Percentiles rank a stretch among this genome's conserved stretches.
These are phyloP conservation scores for Himalopsyche phryganea DNA, from an alignment of 1,140 invertebrate genomes.

Conservation along the genomic window DNA sequence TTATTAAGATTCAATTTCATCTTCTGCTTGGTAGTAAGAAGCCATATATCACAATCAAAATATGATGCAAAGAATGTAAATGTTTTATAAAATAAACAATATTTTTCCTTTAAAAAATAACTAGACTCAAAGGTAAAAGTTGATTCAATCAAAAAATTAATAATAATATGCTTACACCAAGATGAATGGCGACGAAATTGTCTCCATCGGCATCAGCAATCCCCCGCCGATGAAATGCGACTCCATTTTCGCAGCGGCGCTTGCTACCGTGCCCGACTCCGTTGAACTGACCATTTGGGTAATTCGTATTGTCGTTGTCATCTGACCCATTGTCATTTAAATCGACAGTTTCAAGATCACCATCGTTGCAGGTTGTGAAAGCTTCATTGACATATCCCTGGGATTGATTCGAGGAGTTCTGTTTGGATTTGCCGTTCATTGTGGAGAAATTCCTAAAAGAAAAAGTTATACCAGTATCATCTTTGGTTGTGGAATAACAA, in stretches of 20 bases:
- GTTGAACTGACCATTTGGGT: neutral
- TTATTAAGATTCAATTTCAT: too few species aligned
- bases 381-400: constrained; percentile 24
- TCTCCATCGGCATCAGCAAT: constrained; percentile 10
- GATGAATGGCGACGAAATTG: constrained; percentile 19
- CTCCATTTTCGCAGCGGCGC: constrained; percentile 3
- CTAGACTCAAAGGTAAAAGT: too few species aligned
- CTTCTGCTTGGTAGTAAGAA: too few species aligned
- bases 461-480: too few species aligned
- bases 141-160: neutral
- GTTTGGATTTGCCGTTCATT: too few species aligned
- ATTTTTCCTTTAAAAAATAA: too few species aligned
- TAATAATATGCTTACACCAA: constrained; percentile 10
- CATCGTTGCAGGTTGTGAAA: constrained; percentile 9
- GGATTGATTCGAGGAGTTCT: neutral
- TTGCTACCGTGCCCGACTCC: neutral
- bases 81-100: too few species aligned
- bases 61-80: too few species aligned
- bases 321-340: constrained; percentile 6
- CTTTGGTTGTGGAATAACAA: too few species aligned
- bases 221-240: neutral
- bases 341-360: constrained; percentile 16
- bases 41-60: too few species aligned
- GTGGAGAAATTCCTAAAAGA: too few species aligned
- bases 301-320: constrained; percentile 1